Conservation (phyloP, 2,888 invertebrate genomes). For the Patella caerulea region DNA sequence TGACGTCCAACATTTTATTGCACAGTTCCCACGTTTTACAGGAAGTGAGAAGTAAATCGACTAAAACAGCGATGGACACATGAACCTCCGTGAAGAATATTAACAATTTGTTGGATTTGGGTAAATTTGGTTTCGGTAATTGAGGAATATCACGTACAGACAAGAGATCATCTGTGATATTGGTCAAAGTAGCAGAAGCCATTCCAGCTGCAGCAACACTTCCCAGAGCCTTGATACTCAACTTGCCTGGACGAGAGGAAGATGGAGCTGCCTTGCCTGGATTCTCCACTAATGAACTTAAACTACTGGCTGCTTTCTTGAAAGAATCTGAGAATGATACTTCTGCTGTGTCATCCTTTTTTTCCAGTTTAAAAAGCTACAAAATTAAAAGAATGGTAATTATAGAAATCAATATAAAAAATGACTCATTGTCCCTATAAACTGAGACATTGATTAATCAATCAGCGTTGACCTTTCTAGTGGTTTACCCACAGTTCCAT, state of each 20-base stretch:
- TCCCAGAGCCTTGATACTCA: conserved; percentile 54
- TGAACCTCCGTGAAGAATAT: conserved; percentile 45
- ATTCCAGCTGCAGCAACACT: conserved; percentile 65
- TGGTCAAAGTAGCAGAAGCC: conserved; percentile 58
- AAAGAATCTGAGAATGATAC: conserved; percentile 61
- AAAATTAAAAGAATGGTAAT: conserved; percentile 20
- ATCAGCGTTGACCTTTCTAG: neutral
- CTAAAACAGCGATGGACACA: conserved; percentile 53
- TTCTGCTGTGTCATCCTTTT: conserved; percentile 54
- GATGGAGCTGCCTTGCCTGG: conserved; percentile 23
- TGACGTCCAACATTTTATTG: conserved; percentile 57
- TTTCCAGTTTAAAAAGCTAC: conserved; percentile 64
- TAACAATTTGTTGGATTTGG: conserved; percentile 13
- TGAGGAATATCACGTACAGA: conserved; percentile 42
- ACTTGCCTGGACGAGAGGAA: conserved; percentile 28
- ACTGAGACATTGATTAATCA: neutral
- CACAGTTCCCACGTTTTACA: conserved; percentile 59
- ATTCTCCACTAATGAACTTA: conserved; percentile 39
- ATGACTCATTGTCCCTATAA: neutral
- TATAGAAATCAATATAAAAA: neutral
- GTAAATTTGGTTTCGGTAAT: conserved; percentile 29
- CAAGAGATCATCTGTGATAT: conserved; percentile 61
- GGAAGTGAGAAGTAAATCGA: conserved; percentile 62
- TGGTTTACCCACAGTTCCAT: no score
- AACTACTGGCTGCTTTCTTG: conserved; percentile 48